These are phyloP conservation scores for Albula goreensis DNA, from an alignment of 2,113 vertebrate genomes.

Conservation along the genomic window DNA sequence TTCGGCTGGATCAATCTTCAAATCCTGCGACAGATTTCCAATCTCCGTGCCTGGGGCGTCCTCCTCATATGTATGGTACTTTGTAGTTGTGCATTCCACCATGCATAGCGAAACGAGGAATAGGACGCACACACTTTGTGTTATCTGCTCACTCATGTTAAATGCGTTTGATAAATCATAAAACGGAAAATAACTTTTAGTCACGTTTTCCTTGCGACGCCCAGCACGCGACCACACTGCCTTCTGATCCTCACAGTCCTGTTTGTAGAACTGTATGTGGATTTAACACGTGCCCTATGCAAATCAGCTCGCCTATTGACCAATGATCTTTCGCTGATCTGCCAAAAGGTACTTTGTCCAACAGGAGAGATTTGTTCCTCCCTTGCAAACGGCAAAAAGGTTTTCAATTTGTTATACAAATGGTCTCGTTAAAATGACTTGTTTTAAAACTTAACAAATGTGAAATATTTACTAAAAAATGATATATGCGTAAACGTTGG, in stretches of 20 bases:
- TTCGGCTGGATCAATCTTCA: slow-evolving; percentile 59
- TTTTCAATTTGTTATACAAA: slow-evolving; percentile 47
- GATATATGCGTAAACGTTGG: no score
- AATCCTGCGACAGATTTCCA: slow-evolving; percentile 59
- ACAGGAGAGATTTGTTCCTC: not conserved
- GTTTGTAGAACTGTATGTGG: slow-evolving; percentile 24
- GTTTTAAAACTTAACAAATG: no score
- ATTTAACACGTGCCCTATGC: slow-evolving; percentile 62
- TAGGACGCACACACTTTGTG: slow-evolving; percentile 28
- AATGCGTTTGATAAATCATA: slow-evolving; percentile 34
- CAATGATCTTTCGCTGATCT: slow-evolving; percentile 57
- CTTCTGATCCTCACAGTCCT: not conserved
- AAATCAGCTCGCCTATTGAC: slow-evolving; percentile 55
- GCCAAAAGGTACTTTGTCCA: slow-evolving; percentile 60
- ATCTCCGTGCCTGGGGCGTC: slow-evolving; percentile 60
- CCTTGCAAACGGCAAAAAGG: slow-evolving; percentile 37
- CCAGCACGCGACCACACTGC: not conserved
- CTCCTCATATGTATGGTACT: slow-evolving; percentile 68
- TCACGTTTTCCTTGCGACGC: slow-evolving; percentile 16
- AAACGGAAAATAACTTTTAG: slow-evolving; percentile 32
- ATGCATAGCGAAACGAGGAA: slow-evolving; percentile 39
- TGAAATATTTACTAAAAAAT: no score
- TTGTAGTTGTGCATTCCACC: slow-evolving; percentile 49
- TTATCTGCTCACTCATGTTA: slow-evolving; percentile 47
- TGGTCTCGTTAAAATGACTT: slow-evolving; percentile 29